phyloP scores from a whole-genome alignment of 2,888 invertebrate species.

The Pyrrhosoma nymphula region DNA sequence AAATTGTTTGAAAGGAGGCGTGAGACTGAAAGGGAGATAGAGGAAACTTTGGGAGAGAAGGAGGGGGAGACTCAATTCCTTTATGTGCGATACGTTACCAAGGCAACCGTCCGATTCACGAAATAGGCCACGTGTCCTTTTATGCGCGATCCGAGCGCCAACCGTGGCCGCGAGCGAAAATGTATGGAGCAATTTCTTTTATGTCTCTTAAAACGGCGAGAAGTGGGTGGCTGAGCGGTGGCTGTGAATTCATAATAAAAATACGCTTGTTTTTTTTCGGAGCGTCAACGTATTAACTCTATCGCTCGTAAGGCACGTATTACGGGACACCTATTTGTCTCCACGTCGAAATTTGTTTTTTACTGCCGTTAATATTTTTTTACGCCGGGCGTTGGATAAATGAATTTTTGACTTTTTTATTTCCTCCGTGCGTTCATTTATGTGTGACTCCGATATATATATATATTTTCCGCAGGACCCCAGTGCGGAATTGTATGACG shows the following conservation, averaged over 20 bases:
- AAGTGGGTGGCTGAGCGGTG: background rate
- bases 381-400: background rate
- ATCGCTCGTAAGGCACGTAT: background rate
- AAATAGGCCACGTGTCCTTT: slow-evolving; percentile 14
- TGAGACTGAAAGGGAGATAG: background rate
- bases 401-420: background rate
- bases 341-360: background rate
- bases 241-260: background rate
- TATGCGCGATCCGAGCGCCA: background rate
- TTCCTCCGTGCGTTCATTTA: background rate
- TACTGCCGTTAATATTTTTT: background rate
- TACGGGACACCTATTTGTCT: background rate
- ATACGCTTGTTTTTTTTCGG: background rate
- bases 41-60: too few relatives aligned
- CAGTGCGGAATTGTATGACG: background rate
- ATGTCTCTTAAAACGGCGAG: background rate
- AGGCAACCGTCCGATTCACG: background rate
- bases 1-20: background rate
- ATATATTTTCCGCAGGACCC: background rate
- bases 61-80: background rate
- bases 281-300: background rate
- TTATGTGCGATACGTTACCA: background rate
- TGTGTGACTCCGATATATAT: background rate
- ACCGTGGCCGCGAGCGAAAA: background rate
- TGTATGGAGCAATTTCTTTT: background rate